Percentiles rank a stretch among this genome's conserved stretches.
phyloP scores from a whole-genome alignment of 2,113 vertebrate genomes.

The Solea solea region DNA sequence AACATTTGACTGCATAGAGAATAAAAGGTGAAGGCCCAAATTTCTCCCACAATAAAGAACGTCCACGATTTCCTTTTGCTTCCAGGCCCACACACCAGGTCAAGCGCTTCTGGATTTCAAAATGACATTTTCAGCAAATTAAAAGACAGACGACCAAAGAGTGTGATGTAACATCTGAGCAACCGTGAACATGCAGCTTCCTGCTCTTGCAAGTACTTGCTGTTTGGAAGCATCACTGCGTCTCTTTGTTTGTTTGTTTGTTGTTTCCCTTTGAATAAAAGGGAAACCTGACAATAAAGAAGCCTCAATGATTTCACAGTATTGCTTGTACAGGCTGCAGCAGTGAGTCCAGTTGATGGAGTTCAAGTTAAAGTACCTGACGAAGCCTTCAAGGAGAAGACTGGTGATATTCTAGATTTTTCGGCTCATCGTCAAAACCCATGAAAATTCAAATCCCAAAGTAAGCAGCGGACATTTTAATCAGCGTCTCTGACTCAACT shows the following conservation, averaged over 20 bases:
- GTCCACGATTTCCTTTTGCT: conserved; percentile 21
- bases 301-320: conserved; percentile 61
- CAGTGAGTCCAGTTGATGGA: conserved; percentile 49
- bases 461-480: background rate
- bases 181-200: conserved; percentile 34
- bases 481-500: background rate
- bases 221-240: conserved; percentile 18
- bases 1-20: conserved; percentile 76
- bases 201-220: background rate
- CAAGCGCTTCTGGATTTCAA: conserved; percentile 42
- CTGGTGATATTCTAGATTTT: conserved; percentile 9
- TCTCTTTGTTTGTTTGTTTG: background rate
- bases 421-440: conserved; percentile 6
- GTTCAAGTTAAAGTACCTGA: conserved; percentile 9
- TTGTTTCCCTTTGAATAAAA: conserved; percentile 18
- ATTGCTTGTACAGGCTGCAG: conserved; percentile 40
- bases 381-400: conserved; percentile 5
- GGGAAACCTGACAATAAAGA: conserved; percentile 20
- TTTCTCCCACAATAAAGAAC: conserved; percentile 46
- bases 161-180: conserved; percentile 32
- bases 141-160: conserved; percentile 46
- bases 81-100: conserved; percentile 35
- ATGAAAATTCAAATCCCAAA: conserved; percentile 3
- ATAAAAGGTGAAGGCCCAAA: conserved; percentile 45
- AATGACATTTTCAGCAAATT: conserved; percentile 61